Evolutionary conservation across 2,797 vertebrate genomes (phyloP), one percentile per base, ranked within the genome.

Genomic region (Tachyglossus aculeatus): DNA sequence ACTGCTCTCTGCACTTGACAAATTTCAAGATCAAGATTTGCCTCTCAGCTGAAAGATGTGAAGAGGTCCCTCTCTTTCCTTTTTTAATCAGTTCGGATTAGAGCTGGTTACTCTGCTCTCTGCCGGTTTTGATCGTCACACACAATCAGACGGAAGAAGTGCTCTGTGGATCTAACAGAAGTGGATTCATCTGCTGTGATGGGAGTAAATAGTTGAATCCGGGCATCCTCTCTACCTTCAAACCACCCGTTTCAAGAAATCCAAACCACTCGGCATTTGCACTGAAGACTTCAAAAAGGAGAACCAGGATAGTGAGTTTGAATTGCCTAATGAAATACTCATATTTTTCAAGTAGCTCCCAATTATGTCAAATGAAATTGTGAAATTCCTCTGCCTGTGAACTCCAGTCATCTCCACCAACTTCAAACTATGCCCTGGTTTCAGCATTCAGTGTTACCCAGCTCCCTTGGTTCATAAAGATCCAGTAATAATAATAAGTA

Each of bases 11-110:
- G 58, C 38, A 57, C 64, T 74, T 45, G 34, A 22, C 29, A 38
- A 74, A 71, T 56, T 48, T 48, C 16, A 39, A 78, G 67, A 81
- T 71, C 65, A 52, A 69, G 69, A 71, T 65, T 74, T 38, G 71
- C 47, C 65, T 68, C 43, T 68, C 39, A 34, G 32, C 52, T 24
- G 32, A 54, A 71, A 79, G 25, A 73, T 29, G 36, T 14, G 6
- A 66, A 72, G 18, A 61, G 39, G 48, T 18, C 14, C 45, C 25
- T 22, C 31, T 25, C 25, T 44, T 66, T 67, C 25, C n/a, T 7
- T 25, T 37, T 48, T 45, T 68, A 54, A 75, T 47, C 76, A 78
- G 41, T 36, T 62, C 37, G 56, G 38, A 21, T 36, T 68, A 34
- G 63, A 38, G 2, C 60, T 62, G 16, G 19, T 52, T 14, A 64